These are phyloP conservation scores for Schizopygopsis pylzovi DNA, from an alignment of 2,797 vertebrate species.

Conservation along the genomic window DNA sequence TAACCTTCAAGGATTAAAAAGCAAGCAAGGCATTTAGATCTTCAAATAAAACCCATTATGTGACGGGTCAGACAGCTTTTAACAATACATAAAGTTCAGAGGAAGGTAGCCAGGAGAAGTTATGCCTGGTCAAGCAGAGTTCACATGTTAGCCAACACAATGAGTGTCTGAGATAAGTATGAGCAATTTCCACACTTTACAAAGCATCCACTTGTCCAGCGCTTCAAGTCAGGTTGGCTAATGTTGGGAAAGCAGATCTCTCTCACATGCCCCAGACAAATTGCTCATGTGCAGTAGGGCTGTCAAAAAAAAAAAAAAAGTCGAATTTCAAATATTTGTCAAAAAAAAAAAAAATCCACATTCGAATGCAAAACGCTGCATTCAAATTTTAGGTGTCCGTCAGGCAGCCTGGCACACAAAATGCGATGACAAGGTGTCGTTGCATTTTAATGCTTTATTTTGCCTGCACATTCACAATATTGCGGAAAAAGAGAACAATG, in stretches of 20 bases:
- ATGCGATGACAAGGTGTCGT: no score
- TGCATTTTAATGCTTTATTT: no score
- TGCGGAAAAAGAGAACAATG: no score
- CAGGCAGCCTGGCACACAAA: no score
- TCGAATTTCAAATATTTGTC: no score
- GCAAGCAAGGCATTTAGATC: not conserved
- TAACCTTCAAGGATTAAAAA: slow-evolving; percentile 7
- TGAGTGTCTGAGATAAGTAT: not conserved
- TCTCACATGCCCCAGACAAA: slow-evolving; percentile 62
- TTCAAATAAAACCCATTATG: not conserved
- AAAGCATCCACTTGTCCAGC: slow-evolving; percentile 36
- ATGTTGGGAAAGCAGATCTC: slow-evolving; percentile 53
- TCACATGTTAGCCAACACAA: slow-evolving; percentile 10
- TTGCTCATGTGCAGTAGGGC: slow-evolving; percentile 59
- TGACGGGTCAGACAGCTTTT: slow-evolving; percentile 1
- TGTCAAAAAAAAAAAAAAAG: no score
- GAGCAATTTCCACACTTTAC: slow-evolving; percentile 6
- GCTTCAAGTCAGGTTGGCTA: slow-evolving; percentile 55
- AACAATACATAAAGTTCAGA: slow-evolving; percentile 14
- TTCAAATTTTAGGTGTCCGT: no score
- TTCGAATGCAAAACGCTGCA: no score
- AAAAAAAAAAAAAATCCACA: no score
- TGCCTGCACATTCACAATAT: no score
- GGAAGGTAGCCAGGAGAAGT: slow-evolving; percentile 3
- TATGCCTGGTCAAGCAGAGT: slow-evolving; percentile 21